Base-by-base conservation (phyloP, 2,888 invertebrate species). In the Pardosa pseudoannulata region DNA sequence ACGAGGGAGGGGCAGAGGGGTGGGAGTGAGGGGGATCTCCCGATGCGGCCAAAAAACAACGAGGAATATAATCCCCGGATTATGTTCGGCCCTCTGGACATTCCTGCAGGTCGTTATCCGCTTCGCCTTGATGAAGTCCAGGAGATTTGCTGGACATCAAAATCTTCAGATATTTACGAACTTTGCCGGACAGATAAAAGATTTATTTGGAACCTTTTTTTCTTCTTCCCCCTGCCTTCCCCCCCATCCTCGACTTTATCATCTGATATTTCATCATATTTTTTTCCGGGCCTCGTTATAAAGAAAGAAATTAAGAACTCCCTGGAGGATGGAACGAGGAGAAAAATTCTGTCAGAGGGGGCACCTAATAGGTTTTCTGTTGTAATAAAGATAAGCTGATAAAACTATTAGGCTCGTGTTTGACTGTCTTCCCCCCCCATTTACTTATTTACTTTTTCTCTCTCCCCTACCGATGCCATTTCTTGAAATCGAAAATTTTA, bases 131-230 rank as follows among this genome's bases (percentile, higher is more conserved):
- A 85, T 85, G 83, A 85, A 85, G 83, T 85, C 83, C 73, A n/a
- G 73, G 83, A 85, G 83, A 78, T 85, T 85, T 85, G 68, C 78
- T 56, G 78, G 71, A 85, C 83, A 79, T 78, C 78, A 79, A 85
- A 85, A 85, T 85, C 83, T 85, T 85, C 83, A 85, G 83, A 85
- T 85, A 85, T 85, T 85, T 85, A 85, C 83, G 83, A 85, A 85
- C 83, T 85, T 85, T 67, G 19, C 67, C 78, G 72, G 78, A 67
- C 31, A 76, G 76, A 85, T 85, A 85, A 85, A 85, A 85, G 83
- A 85, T 85, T 85, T 85, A 85, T 76, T 85, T 85, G 65, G 83
- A 16, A 71, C n/a, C 29, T 50, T 29, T n/a, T n/a, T n/a, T n/a
- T n/a, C n/a, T n/a, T n/a, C n/a, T n/a, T n/a, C n/a, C n/a, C n/a